These are phyloP conservation scores for Pomatostomus ruficeps DNA, from an alignment of 2,113 vertebrate species.

Conservation along the genomic window DNA sequence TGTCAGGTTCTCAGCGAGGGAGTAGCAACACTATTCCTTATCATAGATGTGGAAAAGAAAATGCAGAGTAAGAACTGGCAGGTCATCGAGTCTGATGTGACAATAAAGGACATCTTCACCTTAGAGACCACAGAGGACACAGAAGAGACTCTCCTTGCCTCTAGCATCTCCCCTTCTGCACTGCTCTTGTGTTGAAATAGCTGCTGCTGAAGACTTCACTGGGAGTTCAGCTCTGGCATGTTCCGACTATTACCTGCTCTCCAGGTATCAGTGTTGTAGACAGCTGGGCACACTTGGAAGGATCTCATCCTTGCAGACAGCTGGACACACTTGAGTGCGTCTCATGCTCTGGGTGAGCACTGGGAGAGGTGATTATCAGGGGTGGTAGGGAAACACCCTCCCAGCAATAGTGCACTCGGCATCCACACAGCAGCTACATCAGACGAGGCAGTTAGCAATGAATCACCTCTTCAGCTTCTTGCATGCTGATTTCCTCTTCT, in stretches of 20 bases:
- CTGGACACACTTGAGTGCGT: background rate
- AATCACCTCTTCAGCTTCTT: background rate
- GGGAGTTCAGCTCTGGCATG: background rate
- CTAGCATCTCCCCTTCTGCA: background rate
- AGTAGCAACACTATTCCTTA: background rate
- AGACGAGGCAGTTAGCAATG: background rate
- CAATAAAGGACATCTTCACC: background rate
- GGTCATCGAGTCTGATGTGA: background rate
- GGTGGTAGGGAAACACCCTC: background rate
- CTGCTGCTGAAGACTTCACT: background rate
- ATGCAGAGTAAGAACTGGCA: background rate
- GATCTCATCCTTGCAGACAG: background rate
- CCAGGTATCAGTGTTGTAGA: background rate
- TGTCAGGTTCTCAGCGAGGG: background rate
- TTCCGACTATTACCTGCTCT: background rate
- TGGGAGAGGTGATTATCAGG: background rate
- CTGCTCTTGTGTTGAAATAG: background rate
- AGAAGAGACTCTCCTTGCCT: background rate
- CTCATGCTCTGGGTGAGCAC: background rate
- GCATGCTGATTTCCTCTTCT: background rate
- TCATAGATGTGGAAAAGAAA: background rate
- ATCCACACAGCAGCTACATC: background rate
- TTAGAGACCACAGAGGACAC: background rate
- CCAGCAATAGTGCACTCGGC: fast-evolving
- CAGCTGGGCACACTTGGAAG: background rate